phyloP scores from a whole-genome alignment of 1,140 invertebrate species.

The Sarcophaga bullata region DNA sequence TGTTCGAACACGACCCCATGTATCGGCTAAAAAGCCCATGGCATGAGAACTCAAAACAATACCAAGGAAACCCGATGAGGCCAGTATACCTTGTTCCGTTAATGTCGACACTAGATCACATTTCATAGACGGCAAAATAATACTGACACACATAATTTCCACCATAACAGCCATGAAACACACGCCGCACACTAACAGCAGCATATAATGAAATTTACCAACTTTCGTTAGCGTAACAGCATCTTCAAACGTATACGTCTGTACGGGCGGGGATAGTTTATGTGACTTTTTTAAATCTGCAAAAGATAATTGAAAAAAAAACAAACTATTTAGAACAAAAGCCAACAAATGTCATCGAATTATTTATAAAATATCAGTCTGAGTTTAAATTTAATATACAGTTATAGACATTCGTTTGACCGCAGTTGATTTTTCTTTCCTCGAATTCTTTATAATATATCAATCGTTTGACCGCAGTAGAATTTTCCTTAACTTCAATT shows the following conservation, averaged over 20 bases:
- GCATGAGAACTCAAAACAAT: conserved; percentile 71
- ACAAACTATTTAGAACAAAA: background rate
- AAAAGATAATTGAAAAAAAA: conserved; percentile 12
- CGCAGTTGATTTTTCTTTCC: no score
- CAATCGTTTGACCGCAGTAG: no score
- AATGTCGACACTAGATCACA: conserved; percentile 73
- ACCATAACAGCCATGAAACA: conserved; percentile 62
- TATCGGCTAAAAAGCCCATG: conserved; percentile 85
- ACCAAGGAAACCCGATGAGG: conserved; percentile 75
- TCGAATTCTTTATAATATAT: no score
- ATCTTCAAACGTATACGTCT: conserved; percentile 70
- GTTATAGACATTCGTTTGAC: no score
- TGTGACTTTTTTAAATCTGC: conserved; percentile 1
- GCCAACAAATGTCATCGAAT: no score
- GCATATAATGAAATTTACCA: conserved; percentile 55
- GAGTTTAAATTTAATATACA: no score
- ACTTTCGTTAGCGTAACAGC: conserved; percentile 54
- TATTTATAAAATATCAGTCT: no score
- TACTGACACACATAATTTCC: conserved; percentile 58
- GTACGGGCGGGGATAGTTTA: background rate
- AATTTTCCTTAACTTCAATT: no score
- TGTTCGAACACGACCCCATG: conserved; percentile 75
- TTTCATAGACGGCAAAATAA: conserved; percentile 59
- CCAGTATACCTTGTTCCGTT: conserved; percentile 73
- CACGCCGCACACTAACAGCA: conserved; percentile 57